Conservation (phyloP, 2,113 vertebrate genomes). For the Emydocephalus ijimae region DNA sequence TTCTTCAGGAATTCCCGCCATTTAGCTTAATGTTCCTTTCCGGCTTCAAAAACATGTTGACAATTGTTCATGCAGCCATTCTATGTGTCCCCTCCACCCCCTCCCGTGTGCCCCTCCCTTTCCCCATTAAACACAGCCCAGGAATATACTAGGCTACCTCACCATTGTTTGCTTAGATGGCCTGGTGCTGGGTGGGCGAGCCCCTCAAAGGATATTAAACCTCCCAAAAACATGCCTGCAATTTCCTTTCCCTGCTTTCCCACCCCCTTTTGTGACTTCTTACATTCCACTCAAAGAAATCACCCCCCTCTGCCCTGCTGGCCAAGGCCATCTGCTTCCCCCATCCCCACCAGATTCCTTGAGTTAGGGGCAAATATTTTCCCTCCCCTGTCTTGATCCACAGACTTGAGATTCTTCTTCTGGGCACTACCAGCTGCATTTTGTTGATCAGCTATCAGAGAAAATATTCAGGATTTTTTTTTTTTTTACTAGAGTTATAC, state of each 20-base stretch:
- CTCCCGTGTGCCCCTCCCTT: background rate
- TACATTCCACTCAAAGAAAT: conserved; percentile 28
- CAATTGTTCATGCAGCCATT: background rate
- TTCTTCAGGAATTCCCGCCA: background rate
- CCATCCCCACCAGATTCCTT: conserved; percentile 32
- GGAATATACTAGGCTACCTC: background rate
- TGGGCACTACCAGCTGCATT: background rate
- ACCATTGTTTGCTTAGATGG: background rate
- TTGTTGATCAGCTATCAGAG: background rate
- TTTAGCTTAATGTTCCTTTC: background rate
- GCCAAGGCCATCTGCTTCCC: conserved; percentile 25
- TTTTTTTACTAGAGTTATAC: background rate
- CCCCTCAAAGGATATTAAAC: background rate
- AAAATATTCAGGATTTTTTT: background rate
- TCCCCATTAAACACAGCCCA: background rate
- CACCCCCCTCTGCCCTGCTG: conserved; percentile 18
- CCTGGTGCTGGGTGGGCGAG: background rate
- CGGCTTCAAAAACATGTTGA: conserved; percentile 19
- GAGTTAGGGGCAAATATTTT: background rate
- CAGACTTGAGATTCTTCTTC: background rate
- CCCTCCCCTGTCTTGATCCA: background rate
- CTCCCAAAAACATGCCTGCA: background rate
- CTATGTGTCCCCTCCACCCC: background rate
- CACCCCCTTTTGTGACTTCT: conserved; percentile 5
- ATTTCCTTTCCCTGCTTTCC: background rate